phyloP scores from a whole-genome alignment of 2,113 vertebrate genomes.

The Ascaphus truei region DNA sequence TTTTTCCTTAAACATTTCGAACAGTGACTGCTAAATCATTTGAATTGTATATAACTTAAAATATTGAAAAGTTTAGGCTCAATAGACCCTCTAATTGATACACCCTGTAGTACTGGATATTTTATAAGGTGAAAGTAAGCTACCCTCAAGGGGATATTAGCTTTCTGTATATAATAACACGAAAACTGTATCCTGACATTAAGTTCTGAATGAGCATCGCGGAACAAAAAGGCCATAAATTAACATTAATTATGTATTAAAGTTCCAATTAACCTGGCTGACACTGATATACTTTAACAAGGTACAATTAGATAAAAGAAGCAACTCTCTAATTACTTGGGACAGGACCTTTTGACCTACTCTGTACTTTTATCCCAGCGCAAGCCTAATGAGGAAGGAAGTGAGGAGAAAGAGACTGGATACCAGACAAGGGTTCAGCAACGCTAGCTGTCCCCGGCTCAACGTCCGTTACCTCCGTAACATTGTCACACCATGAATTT shows the following conservation, averaged over 20 bases:
- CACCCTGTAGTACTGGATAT: slow-evolving; percentile 38
- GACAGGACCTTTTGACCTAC: slow-evolving; percentile 71
- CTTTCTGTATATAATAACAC: slow-evolving; percentile 76
- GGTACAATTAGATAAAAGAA: slow-evolving; percentile 76
- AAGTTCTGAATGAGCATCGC: slow-evolving; percentile 61
- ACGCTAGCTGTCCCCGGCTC: slow-evolving; percentile 42
- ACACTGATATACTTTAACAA: slow-evolving; percentile 80
- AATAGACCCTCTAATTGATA: slow-evolving; percentile 43
- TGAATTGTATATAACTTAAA: neutral
- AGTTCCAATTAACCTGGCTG: slow-evolving; percentile 80
- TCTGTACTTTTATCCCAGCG: slow-evolving; percentile 68
- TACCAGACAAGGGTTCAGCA: slow-evolving; percentile 42
- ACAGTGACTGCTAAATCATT: too few species aligned
- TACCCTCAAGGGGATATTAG: slow-evolving; percentile 60
- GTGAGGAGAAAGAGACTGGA: slow-evolving; percentile 52
- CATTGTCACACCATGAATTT: slow-evolving; percentile 48
- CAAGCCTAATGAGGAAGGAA: slow-evolving; percentile 66
- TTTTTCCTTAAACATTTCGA: too few species aligned
- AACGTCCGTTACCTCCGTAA: slow-evolving; percentile 45
- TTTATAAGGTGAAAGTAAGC: slow-evolving; percentile 53
- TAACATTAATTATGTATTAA: slow-evolving; percentile 84
- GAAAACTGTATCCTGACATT: slow-evolving; percentile 74
- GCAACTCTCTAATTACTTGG: slow-evolving; percentile 79
- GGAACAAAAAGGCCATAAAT: slow-evolving; percentile 79
- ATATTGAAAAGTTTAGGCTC: slow-evolving; percentile 27